These are phyloP conservation scores for Orchestia grillus DNA, from an alignment of 1,140 invertebrate species.

Conservation along the genomic window DNA sequence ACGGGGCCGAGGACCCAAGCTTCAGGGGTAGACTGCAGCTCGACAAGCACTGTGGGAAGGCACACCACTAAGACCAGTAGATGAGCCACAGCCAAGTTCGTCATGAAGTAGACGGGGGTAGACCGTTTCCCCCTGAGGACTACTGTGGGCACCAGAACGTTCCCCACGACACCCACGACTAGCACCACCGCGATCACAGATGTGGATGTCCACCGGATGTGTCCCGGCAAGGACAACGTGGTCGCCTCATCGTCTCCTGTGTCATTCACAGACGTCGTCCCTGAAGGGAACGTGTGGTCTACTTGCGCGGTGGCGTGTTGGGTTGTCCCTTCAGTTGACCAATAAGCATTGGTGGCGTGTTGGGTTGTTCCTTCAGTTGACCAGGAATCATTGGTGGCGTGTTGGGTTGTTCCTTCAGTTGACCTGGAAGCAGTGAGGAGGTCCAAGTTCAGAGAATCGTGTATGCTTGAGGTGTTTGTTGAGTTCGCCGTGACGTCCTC, in stretches of 20 bases:
- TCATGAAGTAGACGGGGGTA: conserved; percentile 89
- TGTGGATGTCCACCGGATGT: conserved; percentile 78
- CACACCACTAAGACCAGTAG: conserved; percentile 89
- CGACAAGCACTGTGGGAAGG: conserved; percentile 90
- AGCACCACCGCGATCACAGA: conserved; percentile 87
- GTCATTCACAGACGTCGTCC: background rate
- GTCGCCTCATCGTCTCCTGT: background rate
- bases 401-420: too few species aligned
- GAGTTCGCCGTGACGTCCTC: background rate
- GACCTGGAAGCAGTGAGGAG: too few species aligned
- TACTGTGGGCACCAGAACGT: conserved; percentile 91
- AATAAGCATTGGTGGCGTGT: too few species aligned
- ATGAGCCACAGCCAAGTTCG: conserved; percentile 93
- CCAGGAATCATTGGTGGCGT: too few species aligned
- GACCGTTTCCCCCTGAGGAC: conserved; percentile 92
- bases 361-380: too few species aligned
- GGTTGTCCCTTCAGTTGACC: too few species aligned
- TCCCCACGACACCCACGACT: conserved; percentile 88
- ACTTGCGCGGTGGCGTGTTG: background rate
- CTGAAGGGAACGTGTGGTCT: background rate
- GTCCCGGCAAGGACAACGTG: background rate
- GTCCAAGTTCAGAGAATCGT: too few species aligned
- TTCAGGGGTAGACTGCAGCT: conserved; percentile 88
- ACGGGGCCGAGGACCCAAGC: conserved; percentile 90
- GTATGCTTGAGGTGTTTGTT: background rate